Evolutionary conservation across 2,797 vertebrate genomes (phyloP), one percentile per base, ranked within the genome.

Genomic region (Mormyrus hasselquistii): DNA sequence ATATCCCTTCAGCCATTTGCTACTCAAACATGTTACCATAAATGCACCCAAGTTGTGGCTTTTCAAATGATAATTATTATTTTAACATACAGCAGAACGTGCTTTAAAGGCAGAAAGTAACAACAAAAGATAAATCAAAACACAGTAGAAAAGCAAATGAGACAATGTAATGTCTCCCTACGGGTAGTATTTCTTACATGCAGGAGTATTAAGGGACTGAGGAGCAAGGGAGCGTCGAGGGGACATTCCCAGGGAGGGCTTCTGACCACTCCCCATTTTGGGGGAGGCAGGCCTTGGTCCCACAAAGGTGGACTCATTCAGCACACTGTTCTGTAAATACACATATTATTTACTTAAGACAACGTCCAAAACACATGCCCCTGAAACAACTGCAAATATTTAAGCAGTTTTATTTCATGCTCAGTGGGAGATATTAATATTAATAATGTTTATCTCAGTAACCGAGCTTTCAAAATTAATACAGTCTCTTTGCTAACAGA

Each of bases 11-110:
- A 34, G 50, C n/a, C 49, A 85, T 47, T 85, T 25, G 49, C n/a
- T 50, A 85, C 49, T 52, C 3, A 34, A 22, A 86, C 7, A 49
- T 0, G 87, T 92, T 53, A 98, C 98, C 96, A 73, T 73, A 73
- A 38, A 16, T 38, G 4, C 12, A 65, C 8, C 22, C 0, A 38
- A 38, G 69, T 16, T 69, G 12, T 14, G 29, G 25, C 10, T 69
- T 34, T 69, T 69, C 25, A 14, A 55, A 55, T 19, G 12, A 55
- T 55, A 16, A 55, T 16, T 57, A 1, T 19, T 2, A 57, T 57
- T 57, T 57, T n/a, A 19, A 16, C 69, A 73, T 73, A 6, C 29
- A 38, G 12, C 69, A 38, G 5, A 49, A 83, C 49, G 9, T 83
- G 79, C 47, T 83, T 9, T n/a, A 29, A 22, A 85, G 44, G 22